A percentile compares a stretch with the other conserved stretches of the same genome.
These are phyloP conservation scores for Actinemys pallida DNA, from an alignment of 2,113 vertebrate species.

Conservation along the genomic window DNA sequence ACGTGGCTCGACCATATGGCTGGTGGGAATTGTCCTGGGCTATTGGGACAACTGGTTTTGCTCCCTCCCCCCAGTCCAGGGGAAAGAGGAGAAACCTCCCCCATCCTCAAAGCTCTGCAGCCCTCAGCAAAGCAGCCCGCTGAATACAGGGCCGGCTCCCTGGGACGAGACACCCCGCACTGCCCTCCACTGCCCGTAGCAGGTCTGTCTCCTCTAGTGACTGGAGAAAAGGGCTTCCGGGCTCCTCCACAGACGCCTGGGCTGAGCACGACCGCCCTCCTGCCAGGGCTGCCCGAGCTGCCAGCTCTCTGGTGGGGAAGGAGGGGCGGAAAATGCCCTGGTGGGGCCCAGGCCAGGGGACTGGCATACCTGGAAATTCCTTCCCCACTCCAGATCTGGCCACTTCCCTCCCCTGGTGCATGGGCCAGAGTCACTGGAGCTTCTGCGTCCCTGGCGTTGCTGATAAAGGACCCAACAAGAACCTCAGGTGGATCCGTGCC, in stretches of 20 bases:
- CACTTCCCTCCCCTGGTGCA: neutral
- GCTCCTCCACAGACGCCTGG: no score
- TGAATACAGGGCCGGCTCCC: neutral
- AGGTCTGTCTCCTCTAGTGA: neutral
- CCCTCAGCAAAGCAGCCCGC: neutral
- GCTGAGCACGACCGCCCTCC: no score
- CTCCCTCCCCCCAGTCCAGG: neutral
- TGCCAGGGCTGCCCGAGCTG: no score
- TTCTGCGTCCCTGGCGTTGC: neutral
- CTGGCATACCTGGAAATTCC: no score
- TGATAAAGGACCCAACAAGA: neutral
- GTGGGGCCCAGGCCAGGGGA: neutral
- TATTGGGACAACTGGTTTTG: neutral
- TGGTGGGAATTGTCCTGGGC: neutral
- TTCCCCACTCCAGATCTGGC: no score
- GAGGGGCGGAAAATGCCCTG: neutral
- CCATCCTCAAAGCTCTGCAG: neutral
- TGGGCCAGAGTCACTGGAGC: neutral
- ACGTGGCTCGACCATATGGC: conserved; percentile 41
- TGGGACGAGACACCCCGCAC: neutral
- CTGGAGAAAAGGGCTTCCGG: no score
- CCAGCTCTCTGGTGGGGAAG: neutral
- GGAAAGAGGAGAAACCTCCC: neutral
- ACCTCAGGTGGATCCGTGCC: neutral
- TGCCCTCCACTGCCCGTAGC: no score